Evolutionary conservation across 2,888 invertebrate genomes (phyloP).

Genomic region (Polia nebulosa): DNA sequence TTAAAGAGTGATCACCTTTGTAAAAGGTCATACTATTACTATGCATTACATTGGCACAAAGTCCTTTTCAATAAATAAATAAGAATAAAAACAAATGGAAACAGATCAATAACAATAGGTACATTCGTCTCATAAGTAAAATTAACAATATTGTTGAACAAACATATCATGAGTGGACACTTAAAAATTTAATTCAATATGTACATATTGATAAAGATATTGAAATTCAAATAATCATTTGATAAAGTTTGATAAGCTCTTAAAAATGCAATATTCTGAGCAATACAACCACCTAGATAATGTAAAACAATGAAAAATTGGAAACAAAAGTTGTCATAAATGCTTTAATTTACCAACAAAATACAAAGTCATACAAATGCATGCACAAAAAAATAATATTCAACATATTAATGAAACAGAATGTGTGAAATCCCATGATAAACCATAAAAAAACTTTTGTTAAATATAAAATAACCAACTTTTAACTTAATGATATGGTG

Average conservation of each 20-base stretch:
- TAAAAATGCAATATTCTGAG: slow-evolving; percentile 12
- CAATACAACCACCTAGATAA: slow-evolving; percentile 9
- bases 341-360: slow-evolving; percentile 18
- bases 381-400: slow-evolving; percentile 2
- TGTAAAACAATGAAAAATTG: slow-evolving; percentile 4
- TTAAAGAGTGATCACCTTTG: slow-evolving; percentile 35
- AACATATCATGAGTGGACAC: slow-evolving; percentile 12
- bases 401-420: slow-evolving; percentile 8
- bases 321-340: slow-evolving; percentile 28
- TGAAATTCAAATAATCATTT: slow-evolving; percentile 9
- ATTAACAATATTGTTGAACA: slow-evolving; percentile 16
- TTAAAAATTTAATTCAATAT: slow-evolving; percentile 5
- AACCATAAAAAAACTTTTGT: slow-evolving; percentile 16
- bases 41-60: slow-evolving; percentile 54
- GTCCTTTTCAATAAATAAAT: slow-evolving; percentile 38
- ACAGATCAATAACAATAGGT: slow-evolving; percentile 26
- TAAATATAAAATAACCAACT: slow-evolving; percentile 25
- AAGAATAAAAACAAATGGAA: slow-evolving; percentile 17
- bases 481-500: slow-evolving; percentile 8
- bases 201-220: slow-evolving; percentile 14
- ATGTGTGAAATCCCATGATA: slow-evolving; percentile 30
- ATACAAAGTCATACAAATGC: slow-evolving; percentile 32
- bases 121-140: not conserved
- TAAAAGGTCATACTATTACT: slow-evolving; percentile 49
- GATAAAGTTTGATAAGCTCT: slow-evolving; percentile 25